Evolutionary conservation across 2,113 vertebrate genomes (phyloP).

Genomic region (Apeltes quadracus): DNA sequence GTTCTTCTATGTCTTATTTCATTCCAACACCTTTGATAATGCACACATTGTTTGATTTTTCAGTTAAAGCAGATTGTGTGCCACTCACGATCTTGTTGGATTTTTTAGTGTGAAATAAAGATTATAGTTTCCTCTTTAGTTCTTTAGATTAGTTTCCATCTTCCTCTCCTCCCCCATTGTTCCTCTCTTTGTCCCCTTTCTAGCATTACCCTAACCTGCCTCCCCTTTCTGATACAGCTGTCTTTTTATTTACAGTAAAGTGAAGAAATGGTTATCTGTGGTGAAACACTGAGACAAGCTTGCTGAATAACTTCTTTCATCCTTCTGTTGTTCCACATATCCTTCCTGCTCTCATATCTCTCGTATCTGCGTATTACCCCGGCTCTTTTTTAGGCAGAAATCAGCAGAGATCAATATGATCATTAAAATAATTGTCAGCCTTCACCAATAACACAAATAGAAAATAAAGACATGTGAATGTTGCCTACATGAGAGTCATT

Average conservation of each 20-base stretch:
- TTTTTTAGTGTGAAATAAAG: background rate
- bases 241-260: slow-evolving; percentile 20
- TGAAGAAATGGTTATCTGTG: slow-evolving; percentile 43
- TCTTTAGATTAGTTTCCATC: no score
- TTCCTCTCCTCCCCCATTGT: background rate
- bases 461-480: slow-evolving; percentile 22
- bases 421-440: slow-evolving; percentile 42
- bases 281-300: slow-evolving; percentile 34
- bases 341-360: background rate
- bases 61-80: background rate
- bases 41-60: slow-evolving; percentile 10
- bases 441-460: slow-evolving; percentile 31
- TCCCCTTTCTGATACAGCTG: background rate
- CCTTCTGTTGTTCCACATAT: background rate
- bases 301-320: slow-evolving; percentile 7
- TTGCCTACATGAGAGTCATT: slow-evolving; percentile 37
- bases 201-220: background rate
- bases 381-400: slow-evolving; percentile 36
- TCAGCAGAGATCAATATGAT: slow-evolving; percentile 51
- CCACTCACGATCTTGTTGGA: background rate
- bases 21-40: background rate
- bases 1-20: background rate
- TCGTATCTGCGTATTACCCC: background rate
- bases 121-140: slow-evolving; percentile 2
- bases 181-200: background rate